A percentile compares a stretch with the other conserved stretches of the same genome.
Evolutionary conservation across 2,797 vertebrate genomes (phyloP).

Genomic region (Schizopygopsis malacanthus): DNA sequence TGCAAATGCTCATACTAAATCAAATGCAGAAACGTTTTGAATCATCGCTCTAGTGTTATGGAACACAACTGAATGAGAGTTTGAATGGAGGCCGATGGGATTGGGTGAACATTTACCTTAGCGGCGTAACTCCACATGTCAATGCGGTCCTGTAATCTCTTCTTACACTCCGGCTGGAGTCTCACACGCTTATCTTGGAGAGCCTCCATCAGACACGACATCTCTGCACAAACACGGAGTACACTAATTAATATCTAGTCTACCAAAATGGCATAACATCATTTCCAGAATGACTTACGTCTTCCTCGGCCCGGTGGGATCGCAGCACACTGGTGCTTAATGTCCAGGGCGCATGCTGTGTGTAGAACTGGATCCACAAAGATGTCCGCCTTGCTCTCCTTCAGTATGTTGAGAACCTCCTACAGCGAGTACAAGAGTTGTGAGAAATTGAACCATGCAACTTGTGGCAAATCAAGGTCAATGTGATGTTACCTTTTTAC

Average conservation of each 20-base stretch:
- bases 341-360: constrained; percentile 95
- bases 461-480: background rate
- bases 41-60: background rate
- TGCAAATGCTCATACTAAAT: background rate
- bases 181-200: constrained; percentile 94
- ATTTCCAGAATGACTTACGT: constrained; percentile 81
- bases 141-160: constrained; percentile 94
- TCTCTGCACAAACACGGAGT: constrained; percentile 79
- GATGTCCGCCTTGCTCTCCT: constrained; percentile 98
- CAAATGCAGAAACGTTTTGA: background rate
- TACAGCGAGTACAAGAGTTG: constrained; percentile 56
- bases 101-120: constrained; percentile 79
- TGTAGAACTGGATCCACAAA: constrained; percentile 97
- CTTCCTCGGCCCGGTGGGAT: constrained; percentile 92
- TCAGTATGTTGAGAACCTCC: constrained; percentile 97
- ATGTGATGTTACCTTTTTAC: constrained; percentile 87
- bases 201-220: constrained; percentile 97
- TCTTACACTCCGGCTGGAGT: constrained; percentile 97
- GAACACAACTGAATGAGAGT: background rate
- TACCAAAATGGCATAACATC: background rate
- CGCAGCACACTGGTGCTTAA: constrained; percentile 97
- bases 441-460: background rate
- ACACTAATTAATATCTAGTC: background rate
- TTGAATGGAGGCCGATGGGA: background rate
- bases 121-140: constrained; percentile 99